A percentile compares a stretch with the other conserved stretches of the same genome.
Conservation (phyloP, 2,888 invertebrate genomes). For the Heteromurus nitidus region DNA sequence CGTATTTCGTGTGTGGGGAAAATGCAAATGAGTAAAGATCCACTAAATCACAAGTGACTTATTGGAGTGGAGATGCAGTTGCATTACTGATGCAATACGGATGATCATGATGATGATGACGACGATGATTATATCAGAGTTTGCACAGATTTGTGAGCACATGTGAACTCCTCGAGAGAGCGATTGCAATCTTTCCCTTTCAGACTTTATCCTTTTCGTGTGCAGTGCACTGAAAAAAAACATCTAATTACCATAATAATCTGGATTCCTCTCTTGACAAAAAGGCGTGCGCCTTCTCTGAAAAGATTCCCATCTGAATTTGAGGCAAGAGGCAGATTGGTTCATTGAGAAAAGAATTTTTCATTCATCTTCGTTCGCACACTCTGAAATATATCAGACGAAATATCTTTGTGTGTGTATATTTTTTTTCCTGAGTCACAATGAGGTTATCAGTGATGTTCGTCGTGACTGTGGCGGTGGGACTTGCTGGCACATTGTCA, state of each 20-base stretch:
- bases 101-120: constrained; percentile 7
- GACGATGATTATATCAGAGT: neutral
- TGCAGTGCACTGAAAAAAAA: neutral
- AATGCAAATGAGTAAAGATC: constrained; percentile 11
- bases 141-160: constrained; percentile 7
- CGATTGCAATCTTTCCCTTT: neutral
- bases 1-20: neutral
- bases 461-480: constrained; percentile 54
- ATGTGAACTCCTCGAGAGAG: neutral
- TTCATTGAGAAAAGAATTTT: constrained; percentile 9
- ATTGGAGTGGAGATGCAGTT: neutral
- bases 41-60: neutral
- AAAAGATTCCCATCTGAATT: neutral
- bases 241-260: constrained; percentile 18
- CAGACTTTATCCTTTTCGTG: neutral
- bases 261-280: constrained; percentile 1
- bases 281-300: neutral
- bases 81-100: constrained; percentile 14
- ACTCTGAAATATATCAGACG: neutral
- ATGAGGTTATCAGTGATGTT: constrained; percentile 55
- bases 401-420: neutral
- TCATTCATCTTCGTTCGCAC: neutral
- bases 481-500: constrained; percentile 67
- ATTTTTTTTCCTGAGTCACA: constrained; percentile 37
- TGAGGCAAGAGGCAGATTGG: constrained; percentile 1